Base-by-base conservation (phyloP, 2,888 invertebrate genomes). In the Lottia scabra region DNA sequence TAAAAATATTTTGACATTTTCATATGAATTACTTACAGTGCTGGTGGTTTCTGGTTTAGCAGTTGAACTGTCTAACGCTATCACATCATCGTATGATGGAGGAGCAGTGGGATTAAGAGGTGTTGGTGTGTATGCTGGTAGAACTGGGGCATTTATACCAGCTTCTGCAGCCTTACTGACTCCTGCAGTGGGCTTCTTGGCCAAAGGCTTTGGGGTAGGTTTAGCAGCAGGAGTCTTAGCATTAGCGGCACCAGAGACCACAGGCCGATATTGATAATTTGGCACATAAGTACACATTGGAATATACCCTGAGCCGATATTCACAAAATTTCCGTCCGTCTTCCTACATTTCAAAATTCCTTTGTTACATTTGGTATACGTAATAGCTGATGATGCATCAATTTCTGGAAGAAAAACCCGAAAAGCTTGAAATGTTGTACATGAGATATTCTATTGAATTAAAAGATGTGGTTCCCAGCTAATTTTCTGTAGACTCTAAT, bases 201-300 rank as follows among this genome's bases (percentile, higher is more conserved):
- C 26, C 3, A 30, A 6, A n/a, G 56, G 26, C 16, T 3, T 45
- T 67, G 16, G 45, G 19, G 67, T 2, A 15, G 19, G 46, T 19
- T 46, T 13, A 6, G 67, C 62, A 38, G 19, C 43, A 67, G 48
- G 13, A 27, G n/a, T 43, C 27, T 43, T 19, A 6, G 65, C 12
- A 13, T 16, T 19, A n/a, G 38, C 16, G 8, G 38, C 23, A 16
- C 43, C 43, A n/a, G 43, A 15, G 12, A 38, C 15, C 6, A 23
- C 16, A 13, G 45, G 16, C 26, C 30, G 5, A 30, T 4, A 16
- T 46, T 23, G 19, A 65, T 67, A 38, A 64, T 67, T 63, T 0
- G 43, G n/a, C 27, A 66, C 38, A 68, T 63, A 69, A 45, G 71
- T 48, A 62, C 71, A 71, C 63, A 63, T 23, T 26, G 74, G 71